Evolutionary conservation across 2,113 vertebrate genomes (phyloP).

Genomic region (Cavia aperea): DNA sequence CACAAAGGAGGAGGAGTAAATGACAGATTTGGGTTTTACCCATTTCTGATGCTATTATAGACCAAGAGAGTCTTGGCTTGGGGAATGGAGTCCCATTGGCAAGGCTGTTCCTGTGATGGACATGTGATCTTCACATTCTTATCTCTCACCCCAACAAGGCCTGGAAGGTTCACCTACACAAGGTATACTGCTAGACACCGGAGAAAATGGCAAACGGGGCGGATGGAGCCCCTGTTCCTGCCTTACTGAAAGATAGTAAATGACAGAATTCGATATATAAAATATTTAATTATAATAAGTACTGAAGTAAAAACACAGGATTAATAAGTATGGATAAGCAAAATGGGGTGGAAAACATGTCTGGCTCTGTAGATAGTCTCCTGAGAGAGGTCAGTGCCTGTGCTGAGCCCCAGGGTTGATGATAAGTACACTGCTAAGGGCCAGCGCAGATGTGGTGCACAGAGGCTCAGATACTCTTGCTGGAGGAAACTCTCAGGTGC

Average conservation of each 20-base stretch:
- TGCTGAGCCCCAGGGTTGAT: not conserved
- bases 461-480: not conserved
- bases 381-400: not conserved
- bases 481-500: not conserved
- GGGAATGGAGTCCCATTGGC: too few relatives aligned
- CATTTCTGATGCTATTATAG: not conserved
- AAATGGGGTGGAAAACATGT: not conserved
- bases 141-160: not conserved
- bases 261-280: not conserved
- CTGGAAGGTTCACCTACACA: too few relatives aligned
- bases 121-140: not conserved
- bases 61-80: not conserved
- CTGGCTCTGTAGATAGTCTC: not conserved
- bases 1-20: not conserved
- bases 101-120: not conserved
- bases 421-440: not conserved
- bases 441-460: not conserved
- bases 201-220: not conserved
- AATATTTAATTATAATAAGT: not conserved
- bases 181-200: not conserved
- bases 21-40: not conserved
- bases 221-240: not conserved
- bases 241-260: not conserved
- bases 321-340: not conserved
- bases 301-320: not conserved